These are phyloP conservation scores for Cavia aperea DNA, from an alignment of 2,113 vertebrate species.

Conservation along the genomic window DNA sequence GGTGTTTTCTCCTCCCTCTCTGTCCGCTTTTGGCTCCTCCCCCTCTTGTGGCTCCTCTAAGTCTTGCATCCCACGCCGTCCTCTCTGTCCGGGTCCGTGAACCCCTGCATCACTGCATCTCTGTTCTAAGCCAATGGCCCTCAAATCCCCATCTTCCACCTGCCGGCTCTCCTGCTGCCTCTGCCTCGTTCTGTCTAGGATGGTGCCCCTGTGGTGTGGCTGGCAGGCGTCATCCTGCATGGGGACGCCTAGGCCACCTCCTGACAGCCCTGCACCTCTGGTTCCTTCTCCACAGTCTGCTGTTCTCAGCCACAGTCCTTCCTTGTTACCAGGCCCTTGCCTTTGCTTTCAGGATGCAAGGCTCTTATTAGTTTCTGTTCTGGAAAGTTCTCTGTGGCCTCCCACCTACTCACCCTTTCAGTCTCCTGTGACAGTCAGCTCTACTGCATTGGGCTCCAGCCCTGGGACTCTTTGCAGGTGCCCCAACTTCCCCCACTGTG, in stretches of 20 bases:
- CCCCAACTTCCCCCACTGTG: neutral
- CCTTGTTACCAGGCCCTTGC: neutral
- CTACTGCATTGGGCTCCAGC: neutral
- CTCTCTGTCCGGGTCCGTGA: neutral
- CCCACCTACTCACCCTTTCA: neutral
- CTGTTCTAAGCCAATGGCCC: neutral
- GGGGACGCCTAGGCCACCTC: neutral
- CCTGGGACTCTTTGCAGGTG: neutral
- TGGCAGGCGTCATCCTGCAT: accelerated
- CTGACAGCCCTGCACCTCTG: accelerated
- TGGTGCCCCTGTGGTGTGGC: neutral
- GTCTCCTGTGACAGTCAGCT: neutral
- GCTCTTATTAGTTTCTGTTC: neutral
- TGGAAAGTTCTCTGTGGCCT: neutral
- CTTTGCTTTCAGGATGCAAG: neutral
- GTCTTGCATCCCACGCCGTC: too few species aligned
- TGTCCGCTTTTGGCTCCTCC: too few species aligned
- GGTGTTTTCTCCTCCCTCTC: neutral
- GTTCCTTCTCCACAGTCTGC: neutral
- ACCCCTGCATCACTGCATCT: neutral
- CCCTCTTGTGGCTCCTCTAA: neutral
- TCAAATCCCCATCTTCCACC: neutral
- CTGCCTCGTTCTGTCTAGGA: accelerated
- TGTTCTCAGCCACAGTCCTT: neutral
- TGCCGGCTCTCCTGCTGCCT: accelerated